These are phyloP conservation scores for Chamaea fasciata DNA, from an alignment of 2,113 vertebrate genomes.

Conservation along the genomic window DNA sequence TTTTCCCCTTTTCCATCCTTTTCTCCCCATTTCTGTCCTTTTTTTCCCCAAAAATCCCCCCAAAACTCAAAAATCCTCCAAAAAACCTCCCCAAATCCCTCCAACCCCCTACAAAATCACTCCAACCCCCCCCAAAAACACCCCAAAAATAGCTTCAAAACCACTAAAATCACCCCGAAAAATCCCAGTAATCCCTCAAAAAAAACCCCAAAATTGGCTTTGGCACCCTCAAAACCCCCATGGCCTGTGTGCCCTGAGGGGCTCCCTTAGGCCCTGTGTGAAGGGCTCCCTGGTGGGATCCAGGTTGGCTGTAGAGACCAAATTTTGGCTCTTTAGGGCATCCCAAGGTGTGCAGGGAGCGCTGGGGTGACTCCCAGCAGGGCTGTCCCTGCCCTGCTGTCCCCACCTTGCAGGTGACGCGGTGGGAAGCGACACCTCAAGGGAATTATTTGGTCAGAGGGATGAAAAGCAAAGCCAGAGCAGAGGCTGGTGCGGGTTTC, in stretches of 20 bases:
- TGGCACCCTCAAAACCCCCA: too few relatives aligned
- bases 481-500: neutral
- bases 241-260: neutral
- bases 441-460: neutral
- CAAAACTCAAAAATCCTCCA: too few relatives aligned
- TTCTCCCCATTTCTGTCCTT: too few relatives aligned
- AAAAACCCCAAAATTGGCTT: too few relatives aligned
- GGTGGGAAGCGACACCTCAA: rapidly evolving
- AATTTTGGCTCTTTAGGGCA: rapidly evolving
- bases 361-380: neutral
- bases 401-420: rapidly evolving
- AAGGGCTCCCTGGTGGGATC: neutral
- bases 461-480: neutral
- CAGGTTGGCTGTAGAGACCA: neutral
- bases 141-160: too few relatives aligned
- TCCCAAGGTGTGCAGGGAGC: neutral
- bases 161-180: too few relatives aligned
- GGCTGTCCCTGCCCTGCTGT: neutral
- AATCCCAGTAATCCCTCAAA: too few relatives aligned
- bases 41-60: too few relatives aligned
- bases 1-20: too few relatives aligned
- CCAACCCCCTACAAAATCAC: too few relatives aligned
- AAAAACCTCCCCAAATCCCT: too few relatives aligned
- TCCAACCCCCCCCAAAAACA: too few relatives aligned
- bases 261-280: neutral